Evolutionary conservation across 2,888 invertebrate species (phyloP), one percentile per base, ranked within the genome.

Genomic region (Macroteleia sp.): DNA sequence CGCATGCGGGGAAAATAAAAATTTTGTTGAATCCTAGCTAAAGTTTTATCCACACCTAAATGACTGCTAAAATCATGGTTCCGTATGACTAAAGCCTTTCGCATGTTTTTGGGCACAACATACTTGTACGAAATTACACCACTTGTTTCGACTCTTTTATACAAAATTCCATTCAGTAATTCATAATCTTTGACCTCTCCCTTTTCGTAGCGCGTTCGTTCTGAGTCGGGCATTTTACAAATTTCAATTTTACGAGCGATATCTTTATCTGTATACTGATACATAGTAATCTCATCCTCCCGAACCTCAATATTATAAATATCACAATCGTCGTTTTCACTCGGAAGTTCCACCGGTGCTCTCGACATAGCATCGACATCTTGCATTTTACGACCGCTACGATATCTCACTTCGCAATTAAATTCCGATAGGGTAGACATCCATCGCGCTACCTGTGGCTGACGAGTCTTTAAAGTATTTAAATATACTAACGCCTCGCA

Each of bases 1-100:
- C 69, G 41, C 59, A 81, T 59, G 0, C 73, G 32, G 0, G 77
- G 74, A 28, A 84, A 83, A 54, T 80, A 81, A 64, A 82, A 85
- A 12, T 59, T 12, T 6, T 73, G 9, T 1, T 44, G 14, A n/a
- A 84, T 28, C 22, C 59, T 32, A 3, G 30, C 48, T 3, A 80
- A 9, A 8, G 76, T 81, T 36, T 75, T 34, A 6, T 83, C 80
- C 1, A 81, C 5, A 3, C 80, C 80, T 10, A 75, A 59, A 54
- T 85, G 83, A 16, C 81, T 77, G 6, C 19, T 10, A 3, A 41
- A 10, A 10, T 41, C 19, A 19, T 41, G 44, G 14, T 54, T 48
- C n/a, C 54, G 59, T 1, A 80, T 71, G 0, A 54, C 66, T 1
- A 66, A 1, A 1, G 59, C 34, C 12, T 74, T 74, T 0, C 59